phyloP scores from a whole-genome alignment of 2,888 invertebrate species.

The Lissonota sp. region DNA sequence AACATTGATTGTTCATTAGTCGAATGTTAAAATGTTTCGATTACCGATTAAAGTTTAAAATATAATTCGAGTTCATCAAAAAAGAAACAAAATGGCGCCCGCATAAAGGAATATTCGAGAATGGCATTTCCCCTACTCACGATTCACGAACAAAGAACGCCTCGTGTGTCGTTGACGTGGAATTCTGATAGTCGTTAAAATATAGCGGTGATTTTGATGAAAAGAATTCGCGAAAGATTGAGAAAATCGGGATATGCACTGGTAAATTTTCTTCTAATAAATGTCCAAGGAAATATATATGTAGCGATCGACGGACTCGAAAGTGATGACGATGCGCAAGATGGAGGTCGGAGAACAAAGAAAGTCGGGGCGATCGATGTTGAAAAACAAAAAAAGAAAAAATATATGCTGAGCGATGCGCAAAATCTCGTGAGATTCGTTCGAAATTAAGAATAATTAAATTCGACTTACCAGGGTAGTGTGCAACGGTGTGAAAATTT shows the following conservation, averaged over 20 bases:
- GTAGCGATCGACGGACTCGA: conserved; percentile 50
- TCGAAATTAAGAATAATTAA: not conserved
- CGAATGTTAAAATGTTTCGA: not conserved
- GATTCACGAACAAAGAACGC: conserved; percentile 25
- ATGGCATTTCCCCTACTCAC: conserved; percentile 27
- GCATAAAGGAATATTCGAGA: conserved; percentile 35
- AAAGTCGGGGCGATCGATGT: conserved; percentile 23
- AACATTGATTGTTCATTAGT: not conserved
- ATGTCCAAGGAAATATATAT: conserved; percentile 33
- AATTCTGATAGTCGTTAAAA: not conserved
- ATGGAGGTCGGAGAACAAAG: conserved; percentile 52
- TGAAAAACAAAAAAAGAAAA: conserved; percentile 30
- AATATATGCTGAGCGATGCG: not conserved
- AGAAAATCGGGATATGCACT: conserved; percentile 18
- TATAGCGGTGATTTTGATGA: not conserved
- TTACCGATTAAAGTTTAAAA: not conserved
- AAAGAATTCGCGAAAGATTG: not conserved
- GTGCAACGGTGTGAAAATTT: conserved; percentile 19
- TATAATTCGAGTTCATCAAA: not conserved
- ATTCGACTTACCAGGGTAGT: conserved; percentile 50
- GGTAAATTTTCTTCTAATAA: conserved; percentile 39
- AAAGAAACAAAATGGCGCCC: not conserved
- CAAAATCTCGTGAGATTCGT: not conserved
- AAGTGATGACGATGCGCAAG: conserved; percentile 57
- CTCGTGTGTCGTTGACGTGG: not conserved